These are phyloP conservation scores for Kryptolebias ocellatus DNA, from an alignment of 2,797 vertebrate species.

Conservation along the genomic window DNA sequence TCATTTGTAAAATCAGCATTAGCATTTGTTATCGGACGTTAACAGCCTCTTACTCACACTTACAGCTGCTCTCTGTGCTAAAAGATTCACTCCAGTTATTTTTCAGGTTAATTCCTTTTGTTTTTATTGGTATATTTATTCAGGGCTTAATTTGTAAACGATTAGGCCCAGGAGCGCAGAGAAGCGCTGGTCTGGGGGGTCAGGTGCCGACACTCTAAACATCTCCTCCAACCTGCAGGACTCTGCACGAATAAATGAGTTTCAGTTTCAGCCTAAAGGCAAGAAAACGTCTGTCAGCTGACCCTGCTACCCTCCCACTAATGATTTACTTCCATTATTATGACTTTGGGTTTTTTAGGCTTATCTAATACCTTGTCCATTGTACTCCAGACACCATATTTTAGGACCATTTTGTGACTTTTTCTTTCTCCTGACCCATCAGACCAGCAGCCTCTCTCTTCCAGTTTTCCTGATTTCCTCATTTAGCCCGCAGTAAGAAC, in stretches of 20 bases:
- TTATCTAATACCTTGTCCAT: neutral
- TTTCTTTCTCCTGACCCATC: neutral
- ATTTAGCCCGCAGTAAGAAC: neutral
- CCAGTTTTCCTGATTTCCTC: neutral
- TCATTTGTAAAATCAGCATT: neutral
- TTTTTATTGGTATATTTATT: constrained; percentile 3
- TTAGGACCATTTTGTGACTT: neutral
- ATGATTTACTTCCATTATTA: neutral
- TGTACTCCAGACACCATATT: neutral
- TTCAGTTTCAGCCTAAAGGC: neutral
- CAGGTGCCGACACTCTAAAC: constrained; percentile 4
- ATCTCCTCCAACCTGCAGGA: constrained; percentile 12
- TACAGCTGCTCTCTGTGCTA: neutral
- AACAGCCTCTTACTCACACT: neutral
- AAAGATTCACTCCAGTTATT: neutral
- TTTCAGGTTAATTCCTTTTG: neutral
- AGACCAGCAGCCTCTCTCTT: neutral
- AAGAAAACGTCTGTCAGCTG: constrained; percentile 1
- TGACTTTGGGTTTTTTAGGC: neutral
- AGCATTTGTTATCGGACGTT: neutral
- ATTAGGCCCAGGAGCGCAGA: neutral
- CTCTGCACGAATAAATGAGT: constrained; percentile 12
- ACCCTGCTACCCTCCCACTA: neutral
- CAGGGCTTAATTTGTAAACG: constrained; percentile 13
- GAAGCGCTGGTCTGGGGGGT: neutral